Conservation (phyloP, 1,140 invertebrate species). For the Drosophila simulans region DNA sequence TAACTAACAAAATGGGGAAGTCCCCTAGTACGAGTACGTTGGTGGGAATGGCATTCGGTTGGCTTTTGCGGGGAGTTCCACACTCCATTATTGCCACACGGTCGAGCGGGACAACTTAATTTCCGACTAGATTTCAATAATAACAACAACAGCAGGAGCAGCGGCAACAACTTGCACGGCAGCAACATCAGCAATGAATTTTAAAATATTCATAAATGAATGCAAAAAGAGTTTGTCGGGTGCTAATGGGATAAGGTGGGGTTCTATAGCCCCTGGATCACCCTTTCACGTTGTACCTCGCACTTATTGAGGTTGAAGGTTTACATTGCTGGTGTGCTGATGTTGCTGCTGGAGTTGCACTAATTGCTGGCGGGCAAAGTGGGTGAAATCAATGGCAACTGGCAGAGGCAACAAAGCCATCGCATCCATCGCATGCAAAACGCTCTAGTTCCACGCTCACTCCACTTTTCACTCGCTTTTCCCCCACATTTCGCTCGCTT, state of each 20-base stretch:
- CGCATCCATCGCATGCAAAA: slow-evolving; percentile 55
- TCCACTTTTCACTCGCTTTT: not conserved
- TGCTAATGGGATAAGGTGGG: slow-evolving; percentile 30
- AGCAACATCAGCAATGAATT: slow-evolving; percentile 66
- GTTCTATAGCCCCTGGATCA: not conserved
- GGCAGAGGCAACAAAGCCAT: slow-evolving; percentile 35
- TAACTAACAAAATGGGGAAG: slow-evolving; percentile 31
- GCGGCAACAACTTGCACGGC: slow-evolving; percentile 5
- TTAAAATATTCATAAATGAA: slow-evolving; percentile 79
- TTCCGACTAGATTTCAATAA: slow-evolving; percentile 78
- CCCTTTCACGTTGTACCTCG: not conserved
- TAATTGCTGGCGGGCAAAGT: slow-evolving; percentile 70
- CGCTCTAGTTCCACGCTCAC: not conserved
- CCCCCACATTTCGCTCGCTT: not conserved
- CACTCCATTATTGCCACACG: slow-evolving; percentile 47
- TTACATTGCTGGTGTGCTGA: slow-evolving; percentile 37
- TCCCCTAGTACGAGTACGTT: not conserved
- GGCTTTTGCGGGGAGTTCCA: not conserved
- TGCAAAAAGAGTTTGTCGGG: slow-evolving; percentile 54
- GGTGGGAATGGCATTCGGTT: not conserved
- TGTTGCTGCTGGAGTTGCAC: slow-evolving; percentile 53
- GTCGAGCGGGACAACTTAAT: slow-evolving; percentile 76
- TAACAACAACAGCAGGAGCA: slow-evolving; percentile 25
- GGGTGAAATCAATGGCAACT: slow-evolving; percentile 67
- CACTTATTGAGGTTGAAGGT: slow-evolving; percentile 48